Percentiles rank a stretch among this genome's conserved stretches.
Evolutionary conservation across 2,797 vertebrate species (phyloP).

Genomic region (Neosilurus mollespiculum): DNA sequence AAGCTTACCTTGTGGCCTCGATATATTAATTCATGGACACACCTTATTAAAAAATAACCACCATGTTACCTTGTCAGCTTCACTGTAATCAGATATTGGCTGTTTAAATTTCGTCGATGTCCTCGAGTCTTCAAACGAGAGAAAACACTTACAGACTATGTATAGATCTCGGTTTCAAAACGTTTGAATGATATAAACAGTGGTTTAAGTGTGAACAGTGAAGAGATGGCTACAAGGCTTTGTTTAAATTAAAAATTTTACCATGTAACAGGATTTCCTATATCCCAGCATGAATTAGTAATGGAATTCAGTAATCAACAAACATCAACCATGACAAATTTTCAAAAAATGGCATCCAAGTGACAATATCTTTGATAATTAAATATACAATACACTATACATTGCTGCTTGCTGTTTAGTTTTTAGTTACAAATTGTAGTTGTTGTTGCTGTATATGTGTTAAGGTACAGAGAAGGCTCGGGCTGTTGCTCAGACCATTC

Average conservation of each 20-base stretch:
- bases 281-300: neutral
- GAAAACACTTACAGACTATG: neutral
- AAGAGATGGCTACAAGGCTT: neutral
- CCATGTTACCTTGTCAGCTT: neutral
- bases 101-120: neutral
- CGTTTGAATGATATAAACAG: neutral
- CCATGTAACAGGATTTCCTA: neutral
- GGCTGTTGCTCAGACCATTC: constrained; percentile 64
- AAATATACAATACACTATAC: neutral
- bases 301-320: neutral
- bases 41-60: constrained; percentile 4
- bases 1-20: neutral
- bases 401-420: too few species aligned
- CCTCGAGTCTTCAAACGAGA: neutral
- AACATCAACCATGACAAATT: neutral
- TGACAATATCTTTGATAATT: neutral
- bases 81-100: neutral
- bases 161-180: neutral
- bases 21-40: neutral
- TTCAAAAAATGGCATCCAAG: neutral
- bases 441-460: constrained; percentile 25
- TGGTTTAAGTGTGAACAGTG: neutral
- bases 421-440: neutral
- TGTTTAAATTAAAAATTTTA: neutral
- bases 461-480: constrained; percentile 80